Evolutionary conservation across 2,888 invertebrate genomes (phyloP).

Genomic region (Syrphus vitripennis): DNA sequence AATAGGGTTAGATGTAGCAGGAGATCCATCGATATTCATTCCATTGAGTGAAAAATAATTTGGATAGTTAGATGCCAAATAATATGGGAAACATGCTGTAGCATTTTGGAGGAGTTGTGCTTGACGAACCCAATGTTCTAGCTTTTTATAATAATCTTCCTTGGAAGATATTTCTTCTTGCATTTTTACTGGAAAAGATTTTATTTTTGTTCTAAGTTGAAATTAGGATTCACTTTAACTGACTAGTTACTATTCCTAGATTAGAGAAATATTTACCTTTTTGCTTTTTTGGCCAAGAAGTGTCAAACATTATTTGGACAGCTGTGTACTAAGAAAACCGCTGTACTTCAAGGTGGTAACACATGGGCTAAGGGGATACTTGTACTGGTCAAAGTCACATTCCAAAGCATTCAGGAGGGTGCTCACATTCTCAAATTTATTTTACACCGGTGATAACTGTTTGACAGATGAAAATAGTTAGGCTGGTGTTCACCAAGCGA

Average conservation of each 20-base stretch:
- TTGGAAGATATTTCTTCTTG: background rate
- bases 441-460: too few relatives aligned
- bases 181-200: background rate
- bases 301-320: background rate
- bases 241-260: too few relatives aligned
- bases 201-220: background rate
- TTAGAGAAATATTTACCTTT: background rate
- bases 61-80: conserved; percentile 84
- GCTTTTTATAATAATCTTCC: conserved; percentile 47
- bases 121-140: conserved; percentile 75
- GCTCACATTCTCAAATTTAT: too few relatives aligned
- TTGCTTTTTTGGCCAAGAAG: too few relatives aligned
- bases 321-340: background rate
- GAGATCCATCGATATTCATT: background rate
- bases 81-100: conserved; percentile 86
- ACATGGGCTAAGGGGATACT: too few relatives aligned
- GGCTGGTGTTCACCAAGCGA: too few relatives aligned
- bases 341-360: background rate
- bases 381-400: too few relatives aligned
- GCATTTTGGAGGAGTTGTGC: conserved; percentile 78
- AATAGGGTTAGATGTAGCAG: background rate
- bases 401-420: too few relatives aligned
- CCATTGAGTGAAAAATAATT: conserved; percentile 74
- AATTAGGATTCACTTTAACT: too few relatives aligned
- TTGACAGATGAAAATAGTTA: too few relatives aligned